Conservation (phyloP, 2,888 invertebrate genomes). For the Glaucopsyche alexis region DNA sequence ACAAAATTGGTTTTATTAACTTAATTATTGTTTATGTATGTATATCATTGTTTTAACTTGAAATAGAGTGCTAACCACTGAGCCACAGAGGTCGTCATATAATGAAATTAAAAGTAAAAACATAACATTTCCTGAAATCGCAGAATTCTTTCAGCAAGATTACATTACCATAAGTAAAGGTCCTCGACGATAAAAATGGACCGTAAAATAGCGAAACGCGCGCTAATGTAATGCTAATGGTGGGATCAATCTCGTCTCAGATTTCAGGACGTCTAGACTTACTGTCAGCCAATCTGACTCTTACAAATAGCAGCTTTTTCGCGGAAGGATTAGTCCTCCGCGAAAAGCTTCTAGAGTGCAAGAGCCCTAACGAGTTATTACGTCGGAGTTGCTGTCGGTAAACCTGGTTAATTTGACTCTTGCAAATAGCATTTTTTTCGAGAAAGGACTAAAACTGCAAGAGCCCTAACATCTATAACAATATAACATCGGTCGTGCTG, state of each 20-base stretch:
- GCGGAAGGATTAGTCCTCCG: not conserved
- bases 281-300: slow-evolving; percentile 45
- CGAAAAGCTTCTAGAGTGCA: not conserved
- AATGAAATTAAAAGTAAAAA: not conserved
- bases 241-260: slow-evolving; percentile 56
- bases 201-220: not conserved
- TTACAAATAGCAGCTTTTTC: slow-evolving; percentile 42
- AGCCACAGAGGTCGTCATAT: too few species aligned
- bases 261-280: slow-evolving; percentile 44
- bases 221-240: slow-evolving; percentile 54
- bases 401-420: not conserved
- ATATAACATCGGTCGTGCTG: too few species aligned
- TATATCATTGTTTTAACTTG: too few species aligned
- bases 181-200: not conserved
- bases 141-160: slow-evolving; percentile 11
- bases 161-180: slow-evolving; percentile 12
- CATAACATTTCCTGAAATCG: not conserved
- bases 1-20: too few species aligned
- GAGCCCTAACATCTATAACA: too few species aligned
- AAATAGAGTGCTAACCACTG: too few species aligned
- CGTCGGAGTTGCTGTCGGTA: not conserved
- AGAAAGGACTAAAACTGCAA: too few species aligned
- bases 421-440: too few species aligned
- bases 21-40: too few species aligned
- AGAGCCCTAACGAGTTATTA: not conserved